Percentiles rank a stretch among this genome's conserved stretches.
phyloP scores from a whole-genome alignment of 2,888 invertebrate species.

The Laspeyria flexula region DNA sequence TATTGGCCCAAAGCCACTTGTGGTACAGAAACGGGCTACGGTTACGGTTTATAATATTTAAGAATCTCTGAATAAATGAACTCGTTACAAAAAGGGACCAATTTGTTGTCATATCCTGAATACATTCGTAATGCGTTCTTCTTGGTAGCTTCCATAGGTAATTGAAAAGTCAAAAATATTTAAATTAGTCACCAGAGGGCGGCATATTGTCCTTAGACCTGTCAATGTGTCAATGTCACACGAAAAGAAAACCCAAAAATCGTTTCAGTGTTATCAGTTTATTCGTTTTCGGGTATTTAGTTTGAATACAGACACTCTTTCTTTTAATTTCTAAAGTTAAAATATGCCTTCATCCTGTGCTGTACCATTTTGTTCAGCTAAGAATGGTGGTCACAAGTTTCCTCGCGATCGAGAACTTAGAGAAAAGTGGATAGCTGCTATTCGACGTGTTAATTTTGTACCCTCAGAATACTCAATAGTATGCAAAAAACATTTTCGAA shows the following conservation, averaged over 20 bases:
- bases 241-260: not conserved
- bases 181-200: slow-evolving; percentile 6
- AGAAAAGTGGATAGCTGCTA: slow-evolving; percentile 20
- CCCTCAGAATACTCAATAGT: slow-evolving; percentile 15
- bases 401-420: slow-evolving; percentile 13
- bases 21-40: too few relatives aligned
- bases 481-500: slow-evolving; percentile 16
- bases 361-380: slow-evolving; percentile 15
- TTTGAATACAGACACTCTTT: not conserved
- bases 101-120: too few relatives aligned
- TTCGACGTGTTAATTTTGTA: slow-evolving; percentile 14
- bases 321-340: not conserved
- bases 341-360: slow-evolving; percentile 16
- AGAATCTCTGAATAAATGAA: too few relatives aligned
- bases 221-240: slow-evolving; percentile 9
- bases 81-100: too few relatives aligned
- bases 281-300: not conserved
- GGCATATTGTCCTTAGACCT: slow-evolving; percentile 14
- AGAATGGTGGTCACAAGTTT: slow-evolving; percentile 21
- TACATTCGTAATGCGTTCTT: too few relatives aligned
- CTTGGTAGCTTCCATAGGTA: not conserved
- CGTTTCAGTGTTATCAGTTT: not conserved
- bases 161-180: not conserved
- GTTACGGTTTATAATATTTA: too few relatives aligned
- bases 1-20: too few relatives aligned